These are phyloP conservation scores for Poecilia velifera DNA, from an alignment of 2,797 vertebrate genomes.

Conservation along the genomic window DNA sequence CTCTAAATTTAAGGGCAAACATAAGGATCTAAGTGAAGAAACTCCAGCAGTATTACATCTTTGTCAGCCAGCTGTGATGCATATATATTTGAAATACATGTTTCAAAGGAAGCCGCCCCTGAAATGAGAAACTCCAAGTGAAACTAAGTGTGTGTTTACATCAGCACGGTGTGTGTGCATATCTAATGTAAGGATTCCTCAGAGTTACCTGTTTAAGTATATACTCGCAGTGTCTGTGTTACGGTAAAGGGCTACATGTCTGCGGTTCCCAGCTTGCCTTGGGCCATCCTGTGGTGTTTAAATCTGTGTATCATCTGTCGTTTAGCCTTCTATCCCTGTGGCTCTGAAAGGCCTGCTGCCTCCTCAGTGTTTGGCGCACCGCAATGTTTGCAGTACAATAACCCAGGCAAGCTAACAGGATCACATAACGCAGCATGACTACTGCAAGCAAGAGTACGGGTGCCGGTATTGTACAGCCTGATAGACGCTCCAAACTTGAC, in stretches of 20 bases:
- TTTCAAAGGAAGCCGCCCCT: constrained; percentile 36
- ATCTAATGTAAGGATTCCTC: constrained; percentile 27
- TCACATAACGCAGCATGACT: constrained; percentile 62
- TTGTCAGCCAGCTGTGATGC: constrained; percentile 1
- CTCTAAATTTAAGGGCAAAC: background rate
- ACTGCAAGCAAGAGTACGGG: constrained; percentile 49
- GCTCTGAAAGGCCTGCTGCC: constrained; percentile 50
- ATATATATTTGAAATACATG: constrained; percentile 32
- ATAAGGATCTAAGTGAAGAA: background rate
- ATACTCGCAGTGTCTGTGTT: constrained; percentile 41
- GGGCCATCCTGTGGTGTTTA: constrained; percentile 68
- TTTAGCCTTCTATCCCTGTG: constrained; percentile 59
- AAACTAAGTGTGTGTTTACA: constrained; percentile 15
- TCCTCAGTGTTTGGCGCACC: constrained; percentile 36
- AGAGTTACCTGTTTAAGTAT: constrained; percentile 50
- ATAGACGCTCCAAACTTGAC: constrained; percentile 31
- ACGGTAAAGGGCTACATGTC: constrained; percentile 44
- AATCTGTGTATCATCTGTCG: constrained; percentile 73
- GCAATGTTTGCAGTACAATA: constrained; percentile 59
- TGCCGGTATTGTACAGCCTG: constrained; percentile 51
- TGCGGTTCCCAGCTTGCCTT: constrained; percentile 66
- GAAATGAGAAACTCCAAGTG: constrained; percentile 30
- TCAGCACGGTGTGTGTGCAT: constrained; percentile 18
- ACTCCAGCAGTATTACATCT: background rate
- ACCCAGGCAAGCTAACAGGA: constrained; percentile 63